Evolutionary conservation across 1,140 invertebrate species (phyloP), one percentile per base, ranked within the genome.

Genomic region (Drosophila setifemur): DNA sequence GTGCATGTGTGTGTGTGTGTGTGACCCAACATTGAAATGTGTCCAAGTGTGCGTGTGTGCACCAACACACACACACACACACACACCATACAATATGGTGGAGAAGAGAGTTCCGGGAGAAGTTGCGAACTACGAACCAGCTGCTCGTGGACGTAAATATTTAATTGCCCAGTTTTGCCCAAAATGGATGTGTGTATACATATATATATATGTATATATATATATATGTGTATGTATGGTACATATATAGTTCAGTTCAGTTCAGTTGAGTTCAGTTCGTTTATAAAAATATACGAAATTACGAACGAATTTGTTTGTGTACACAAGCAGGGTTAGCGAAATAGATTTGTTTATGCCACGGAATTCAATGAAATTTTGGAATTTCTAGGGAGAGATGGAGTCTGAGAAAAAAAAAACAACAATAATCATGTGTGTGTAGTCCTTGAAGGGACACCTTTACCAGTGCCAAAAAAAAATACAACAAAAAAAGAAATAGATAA

Each of bases 101-200:
- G 55, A 55, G 48, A 21, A n/a, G 31, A 63, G 39, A 37, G 57
- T 49, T 63, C 42, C 60, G 55, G 60, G 55, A 48, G 60, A 61
- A 64, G 55, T 64, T 64, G 58, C 58, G 43, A 64, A 49, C 61
- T 64, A 43, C 58, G 43, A 64, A 49, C 61, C 61, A 66, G 61
- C 61, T 66, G 61, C 60, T 66, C 43, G 43, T 40, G 42, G 57
- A 64, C 33, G 57, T 64, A 64, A 39, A 63, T 64, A 64, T 48
- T 63, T 63, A 61, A 48, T 28, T 64, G 57, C 57, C 40, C 57
- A 61, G n/a, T n/a, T n/a, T 16, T 37, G 33, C 33, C 33, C 33
- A 37, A n/a, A n/a, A 12, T 43, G 53, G 18, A 29, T 57, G 12
- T 4, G 9, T 35, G n/a, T 33, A n/a, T 1, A 5, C 12, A 35